phyloP scores from a whole-genome alignment of 2,797 vertebrate genomes.

The Micropoecilia bifurca region DNA sequence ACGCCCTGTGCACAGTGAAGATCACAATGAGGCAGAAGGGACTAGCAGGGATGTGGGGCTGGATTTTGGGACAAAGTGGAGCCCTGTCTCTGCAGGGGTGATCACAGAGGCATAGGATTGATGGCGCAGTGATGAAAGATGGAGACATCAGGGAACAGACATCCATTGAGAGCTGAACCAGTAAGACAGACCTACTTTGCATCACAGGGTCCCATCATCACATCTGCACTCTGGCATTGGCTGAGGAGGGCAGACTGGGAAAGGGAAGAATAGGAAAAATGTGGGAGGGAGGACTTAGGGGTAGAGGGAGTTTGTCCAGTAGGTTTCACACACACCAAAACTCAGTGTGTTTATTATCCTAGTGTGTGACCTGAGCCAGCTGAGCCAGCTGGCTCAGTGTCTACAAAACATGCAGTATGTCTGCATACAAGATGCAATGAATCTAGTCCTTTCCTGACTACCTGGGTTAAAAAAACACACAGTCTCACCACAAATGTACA shows the following conservation, averaged over 20 bases:
- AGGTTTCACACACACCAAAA: slow-evolving; percentile 52
- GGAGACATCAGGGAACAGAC: slow-evolving; percentile 81
- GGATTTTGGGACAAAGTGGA: slow-evolving; percentile 76
- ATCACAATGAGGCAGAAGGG: slow-evolving; percentile 33
- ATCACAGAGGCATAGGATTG: slow-evolving; percentile 71
- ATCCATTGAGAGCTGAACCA: slow-evolving; percentile 78
- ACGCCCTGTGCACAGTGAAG: slow-evolving; percentile 55
- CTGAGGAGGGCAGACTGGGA: slow-evolving; percentile 29
- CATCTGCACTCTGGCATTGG: slow-evolving; percentile 48
- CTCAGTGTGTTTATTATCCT: slow-evolving; percentile 69
- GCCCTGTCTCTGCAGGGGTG: slow-evolving; percentile 78
- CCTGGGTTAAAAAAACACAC: slow-evolving; percentile 25
- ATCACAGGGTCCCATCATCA: slow-evolving; percentile 69
- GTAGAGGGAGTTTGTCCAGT: slow-evolving; percentile 32
- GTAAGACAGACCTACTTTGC: slow-evolving; percentile 68
- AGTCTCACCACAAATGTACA: slow-evolving; percentile 25
- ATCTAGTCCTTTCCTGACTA: slow-evolving; percentile 61
- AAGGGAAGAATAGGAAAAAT: slow-evolving; percentile 40
- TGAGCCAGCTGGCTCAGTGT: slow-evolving; percentile 10
- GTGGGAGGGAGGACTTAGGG: neutral
- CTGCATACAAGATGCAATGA: slow-evolving; percentile 46
- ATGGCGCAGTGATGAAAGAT: slow-evolving; percentile 84
- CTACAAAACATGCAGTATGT: slow-evolving; percentile 53
- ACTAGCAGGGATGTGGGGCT: slow-evolving; percentile 38
- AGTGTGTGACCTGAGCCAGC: slow-evolving; percentile 52